Evolutionary conservation across 2,888 invertebrate genomes (phyloP).

Genomic region (Siphonodentalium dalli): DNA sequence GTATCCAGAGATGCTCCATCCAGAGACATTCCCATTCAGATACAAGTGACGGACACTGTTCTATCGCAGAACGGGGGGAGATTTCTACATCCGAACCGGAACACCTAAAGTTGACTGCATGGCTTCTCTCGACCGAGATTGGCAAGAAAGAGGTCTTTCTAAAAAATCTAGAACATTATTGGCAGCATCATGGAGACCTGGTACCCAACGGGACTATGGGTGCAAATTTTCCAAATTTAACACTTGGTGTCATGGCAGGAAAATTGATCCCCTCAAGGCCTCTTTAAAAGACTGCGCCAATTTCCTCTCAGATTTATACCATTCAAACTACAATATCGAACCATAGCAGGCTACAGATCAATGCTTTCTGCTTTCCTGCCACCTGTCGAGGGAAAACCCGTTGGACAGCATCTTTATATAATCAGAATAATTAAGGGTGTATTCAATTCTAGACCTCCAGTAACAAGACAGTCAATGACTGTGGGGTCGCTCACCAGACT

Average conservation of each 20-base stretch:
- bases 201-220: constrained; percentile 4
- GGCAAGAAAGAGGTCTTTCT: constrained; percentile 6
- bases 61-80: background rate
- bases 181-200: constrained; percentile 9
- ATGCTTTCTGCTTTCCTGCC: constrained; percentile 3
- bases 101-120: constrained; percentile 11
- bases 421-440: constrained; percentile 2
- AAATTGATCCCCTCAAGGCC: background rate
- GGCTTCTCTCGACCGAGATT: constrained; percentile 10
- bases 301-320: constrained; percentile 4
- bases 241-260: no score
- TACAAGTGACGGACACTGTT: no score
- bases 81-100: constrained; percentile 3
- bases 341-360: constrained; percentile 7
- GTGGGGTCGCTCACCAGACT: no score
- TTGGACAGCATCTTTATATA: background rate
- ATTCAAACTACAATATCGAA: background rate
- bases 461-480: background rate
- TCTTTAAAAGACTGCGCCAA: constrained; percentile 7
- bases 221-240: constrained; percentile 7
- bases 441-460: constrained; percentile 3
- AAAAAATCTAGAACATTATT: constrained; percentile 4
- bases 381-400: background rate
- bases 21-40: no score
- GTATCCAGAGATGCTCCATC: no score